Evolutionary conservation across 1,140 invertebrate genomes (phyloP), one percentile per base, ranked within the genome.

Genomic region (Sinonovacula constricta): DNA sequence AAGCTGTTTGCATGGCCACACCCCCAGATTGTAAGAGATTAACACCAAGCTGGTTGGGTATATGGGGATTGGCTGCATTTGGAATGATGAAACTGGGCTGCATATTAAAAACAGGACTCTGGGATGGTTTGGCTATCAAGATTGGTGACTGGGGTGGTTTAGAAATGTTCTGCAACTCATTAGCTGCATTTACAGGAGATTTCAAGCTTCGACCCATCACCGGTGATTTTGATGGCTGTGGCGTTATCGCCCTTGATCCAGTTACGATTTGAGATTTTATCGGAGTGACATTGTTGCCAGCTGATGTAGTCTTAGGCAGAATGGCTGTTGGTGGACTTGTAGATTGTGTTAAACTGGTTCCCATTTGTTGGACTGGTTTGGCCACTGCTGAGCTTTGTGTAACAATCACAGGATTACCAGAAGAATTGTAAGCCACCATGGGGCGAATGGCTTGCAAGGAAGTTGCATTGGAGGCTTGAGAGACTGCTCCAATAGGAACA

Each of bases 391-490:
- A 22, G 18, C 15, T 22, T 28, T 59, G 56, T 22, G 56, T 18
- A 26, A 74, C 26, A 31, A 74, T 36, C n/a, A 78, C 34, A 10
- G 75, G 66, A 60, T 60, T 78, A 30, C 75, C 75, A 69, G 22
- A 65, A 33, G 72, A 59, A 67, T 76, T 76, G 51, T 66, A 45
- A 4, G 72, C 72, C 45, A 76, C 45, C 34, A 78, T 56, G 45
- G 66, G 66, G n/a, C 56, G 59, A n/a, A 60, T 34, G 56, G 54
- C n/a, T 31, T 70, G 68, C 12, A 70, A 36, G 1, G 59, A 22
- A 45, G 34, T 70, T 45, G 57, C 53, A 39, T 33, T 53, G 24
- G 14, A 49, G 7, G 39, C 18, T 45, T 7, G 39, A 22, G 68
- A 59, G 30, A 26, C 28, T 18, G 18, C 7, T 18, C 18, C 7